Percentiles rank a stretch among this genome's conserved stretches.
phyloP scores from a whole-genome alignment of 2,797 vertebrate species.

The Girardinus metallicus region DNA sequence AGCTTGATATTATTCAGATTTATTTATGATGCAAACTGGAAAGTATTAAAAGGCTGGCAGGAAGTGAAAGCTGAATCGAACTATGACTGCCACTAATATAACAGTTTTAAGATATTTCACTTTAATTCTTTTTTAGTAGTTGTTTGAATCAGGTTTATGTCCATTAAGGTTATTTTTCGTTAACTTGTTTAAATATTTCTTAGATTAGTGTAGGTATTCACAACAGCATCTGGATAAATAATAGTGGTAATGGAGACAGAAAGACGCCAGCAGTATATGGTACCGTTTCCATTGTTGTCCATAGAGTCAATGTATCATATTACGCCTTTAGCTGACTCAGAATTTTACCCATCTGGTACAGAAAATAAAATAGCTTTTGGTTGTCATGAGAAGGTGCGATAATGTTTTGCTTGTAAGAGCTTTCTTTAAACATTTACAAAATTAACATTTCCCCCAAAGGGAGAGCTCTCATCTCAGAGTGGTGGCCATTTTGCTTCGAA shows the following conservation, averaged over 20 bases:
- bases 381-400: not conserved
- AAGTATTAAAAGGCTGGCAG: not conserved
- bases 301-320: conserved; percentile 43
- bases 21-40: not conserved
- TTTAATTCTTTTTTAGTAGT: not conserved
- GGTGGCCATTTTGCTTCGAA: not conserved
- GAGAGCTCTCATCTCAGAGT: not conserved
- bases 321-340: conserved; percentile 38
- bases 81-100: not conserved
- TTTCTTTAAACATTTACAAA: not conserved
- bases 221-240: conserved; percentile 3
- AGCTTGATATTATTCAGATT: not conserved
- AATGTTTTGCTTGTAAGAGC: not conserved
- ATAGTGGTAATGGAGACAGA: conserved; percentile 5
- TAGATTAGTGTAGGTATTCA: conserved; percentile 3
- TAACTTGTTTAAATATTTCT: not conserved
- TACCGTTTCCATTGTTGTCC: conserved; percentile 46
- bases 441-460: not conserved
- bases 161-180: not conserved
- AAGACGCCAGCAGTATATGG: conserved; percentile 11
- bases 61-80: not conserved
- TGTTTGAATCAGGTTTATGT: not conserved
- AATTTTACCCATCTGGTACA: conserved; percentile 4
- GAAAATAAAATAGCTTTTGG: not conserved
- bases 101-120: not conserved